Percentiles rank a stretch among this genome's conserved stretches.
These are phyloP conservation scores for Staurois parvus DNA, from an alignment of 2,797 vertebrate species.

Conservation along the genomic window DNA sequence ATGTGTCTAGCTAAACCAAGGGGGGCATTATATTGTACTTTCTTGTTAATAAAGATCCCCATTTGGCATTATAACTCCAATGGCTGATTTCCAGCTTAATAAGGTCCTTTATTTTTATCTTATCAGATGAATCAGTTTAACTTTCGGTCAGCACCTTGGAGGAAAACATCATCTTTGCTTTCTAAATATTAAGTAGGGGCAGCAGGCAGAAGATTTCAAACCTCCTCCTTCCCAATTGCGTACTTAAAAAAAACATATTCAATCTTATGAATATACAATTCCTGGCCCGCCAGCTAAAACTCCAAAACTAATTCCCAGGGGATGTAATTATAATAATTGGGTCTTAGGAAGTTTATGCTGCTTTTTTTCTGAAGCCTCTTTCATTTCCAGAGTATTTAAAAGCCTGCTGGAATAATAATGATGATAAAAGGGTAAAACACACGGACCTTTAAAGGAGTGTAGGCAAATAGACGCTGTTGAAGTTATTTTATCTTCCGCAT, in stretches of 20 bases:
- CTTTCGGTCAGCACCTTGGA: background rate
- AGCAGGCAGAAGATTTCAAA: background rate
- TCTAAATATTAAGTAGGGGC: slow-evolving; percentile 2
- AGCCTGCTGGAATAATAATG: slow-evolving; percentile 27
- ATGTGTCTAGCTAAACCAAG: no score
- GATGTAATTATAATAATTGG: slow-evolving; percentile 56
- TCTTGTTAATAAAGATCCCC: no score
- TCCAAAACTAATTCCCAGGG: slow-evolving; percentile 34
- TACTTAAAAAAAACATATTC: slow-evolving; percentile 39
- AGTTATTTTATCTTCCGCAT: slow-evolving; percentile 1
- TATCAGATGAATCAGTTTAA: background rate
- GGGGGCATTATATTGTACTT: no score
- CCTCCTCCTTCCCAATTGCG: slow-evolving; percentile 3
- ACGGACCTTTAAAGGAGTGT: background rate
- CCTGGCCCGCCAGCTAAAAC: slow-evolving; percentile 34
- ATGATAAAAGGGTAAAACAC: background rate
- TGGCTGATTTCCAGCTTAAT: background rate
- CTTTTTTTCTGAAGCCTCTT: slow-evolving; percentile 28
- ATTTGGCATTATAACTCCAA: no score
- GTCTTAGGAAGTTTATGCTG: slow-evolving; percentile 26
- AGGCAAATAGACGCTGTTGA: background rate
- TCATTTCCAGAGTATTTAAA: slow-evolving; percentile 23
- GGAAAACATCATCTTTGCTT: background rate
- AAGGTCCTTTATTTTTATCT: background rate
- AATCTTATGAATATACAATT: slow-evolving; percentile 44